Evolutionary conservation across 2,888 invertebrate species (phyloP).

Genomic region (Troilus luridus): DNA sequence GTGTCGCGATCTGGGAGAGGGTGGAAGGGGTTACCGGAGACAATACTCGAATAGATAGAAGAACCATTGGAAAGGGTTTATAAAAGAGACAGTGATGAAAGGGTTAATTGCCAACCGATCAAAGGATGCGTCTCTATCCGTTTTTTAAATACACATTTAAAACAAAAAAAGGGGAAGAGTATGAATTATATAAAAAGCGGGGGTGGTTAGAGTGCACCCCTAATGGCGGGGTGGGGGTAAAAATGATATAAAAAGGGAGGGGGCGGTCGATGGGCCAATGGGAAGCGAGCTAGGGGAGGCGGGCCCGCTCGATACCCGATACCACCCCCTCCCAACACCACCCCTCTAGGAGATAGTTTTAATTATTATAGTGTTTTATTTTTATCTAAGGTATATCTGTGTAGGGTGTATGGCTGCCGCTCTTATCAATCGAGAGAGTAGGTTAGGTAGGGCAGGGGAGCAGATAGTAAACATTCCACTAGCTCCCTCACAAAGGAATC

Average conservation of each 20-base stretch:
- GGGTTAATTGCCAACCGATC: conserved; percentile 15
- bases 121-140: conserved; percentile 14
- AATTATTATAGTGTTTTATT: conserved; percentile 35
- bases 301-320: conserved; percentile 59
- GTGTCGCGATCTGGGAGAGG: background rate
- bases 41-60: background rate
- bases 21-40: background rate
- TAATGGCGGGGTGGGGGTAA: conserved; percentile 49
- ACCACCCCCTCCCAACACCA: background rate
- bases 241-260: conserved; percentile 57
- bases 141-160: conserved; percentile 51
- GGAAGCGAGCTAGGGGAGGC: conserved; percentile 2
- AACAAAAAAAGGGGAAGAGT: conserved; percentile 47
- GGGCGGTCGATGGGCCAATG: conserved; percentile 57
- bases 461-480: conserved; percentile 6
- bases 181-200: conserved; percentile 57
- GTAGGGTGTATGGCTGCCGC: background rate
- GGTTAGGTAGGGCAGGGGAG: background rate
- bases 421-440: background rate
- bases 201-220: conserved; percentile 47
- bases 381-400: background rate
- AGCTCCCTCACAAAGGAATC: background rate
- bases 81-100: background rate
- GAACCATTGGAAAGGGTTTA: background rate
- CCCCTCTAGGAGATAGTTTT: background rate